Base-by-base conservation (phyloP, 2,113 vertebrate genomes). In the Anoura caudifer region DNA sequence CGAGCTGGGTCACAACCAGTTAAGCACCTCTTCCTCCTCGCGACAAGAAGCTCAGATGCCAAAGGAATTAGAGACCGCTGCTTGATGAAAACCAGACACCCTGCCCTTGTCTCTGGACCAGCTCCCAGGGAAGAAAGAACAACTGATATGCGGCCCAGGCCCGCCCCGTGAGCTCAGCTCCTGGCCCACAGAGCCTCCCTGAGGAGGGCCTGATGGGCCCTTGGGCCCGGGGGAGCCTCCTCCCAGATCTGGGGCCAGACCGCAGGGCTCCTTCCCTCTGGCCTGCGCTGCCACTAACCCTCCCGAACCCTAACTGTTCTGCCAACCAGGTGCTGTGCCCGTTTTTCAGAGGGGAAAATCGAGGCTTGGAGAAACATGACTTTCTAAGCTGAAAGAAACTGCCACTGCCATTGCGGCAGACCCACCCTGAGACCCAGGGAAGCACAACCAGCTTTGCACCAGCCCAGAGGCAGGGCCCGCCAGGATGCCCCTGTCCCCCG, bases 91-190 rank as follows among this genome's bases (percentile, higher is more conserved):
- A 86, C 67, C 97, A 96, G 94, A 94, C 10, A 1, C 73, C 86
- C 93, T 43, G 43, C 83, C 67, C 82, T n/a, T 0, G 41, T 47
- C 90, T 43, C 87, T 86, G 95, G 92, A 73, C 69, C 22, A 0
- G 73, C 70, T 92, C 91, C 93, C 89, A 75, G 77, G 90, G 81
- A 87, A 70, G 52, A 28, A 61, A 75, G 73, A 77, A 61, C 47
- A 33, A n/a, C 52, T 7, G 79, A 36, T 33, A 1, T 26, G 75
- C 15, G 43, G 87, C 56, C 91, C 4, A 3, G 24, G 86, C 41
- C 90, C 13, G 8, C 73, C 72, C 94, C 28, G 24, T 89, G 87
- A 93, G 90, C 94, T 97, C 90, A 95, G 45, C 63, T 77, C 54
- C 88, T 96, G 91, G 93, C 83, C 87, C 43, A n/a, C n/a, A 31